These are phyloP conservation scores for Pseudorasbora parva DNA, from an alignment of 2,113 vertebrate species.

Conservation along the genomic window DNA sequence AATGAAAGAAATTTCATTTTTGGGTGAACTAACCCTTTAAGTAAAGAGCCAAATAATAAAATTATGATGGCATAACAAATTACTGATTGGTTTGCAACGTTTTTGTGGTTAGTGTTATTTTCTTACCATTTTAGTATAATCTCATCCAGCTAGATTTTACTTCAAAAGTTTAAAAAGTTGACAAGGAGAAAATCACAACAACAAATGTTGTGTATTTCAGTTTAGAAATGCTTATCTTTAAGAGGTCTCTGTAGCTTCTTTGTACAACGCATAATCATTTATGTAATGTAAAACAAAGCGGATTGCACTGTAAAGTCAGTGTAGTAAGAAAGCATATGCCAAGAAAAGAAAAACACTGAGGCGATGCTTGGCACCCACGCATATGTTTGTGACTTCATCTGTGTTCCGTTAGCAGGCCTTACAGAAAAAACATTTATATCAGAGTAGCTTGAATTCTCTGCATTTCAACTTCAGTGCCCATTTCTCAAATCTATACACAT, in stretches of 20 bases:
- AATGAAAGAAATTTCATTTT: too few relatives aligned
- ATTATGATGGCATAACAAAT: too few relatives aligned
- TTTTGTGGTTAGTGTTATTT: too few relatives aligned
- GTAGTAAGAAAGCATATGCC: background rate
- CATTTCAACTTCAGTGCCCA: constrained; percentile 35
- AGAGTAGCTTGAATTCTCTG: background rate
- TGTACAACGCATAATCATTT: too few relatives aligned
- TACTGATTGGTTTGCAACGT: too few relatives aligned
- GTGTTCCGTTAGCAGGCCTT: background rate
- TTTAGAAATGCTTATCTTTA: background rate
- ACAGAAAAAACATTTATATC: constrained; percentile 26
- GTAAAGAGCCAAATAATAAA: too few relatives aligned
- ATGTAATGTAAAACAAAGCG: background rate
- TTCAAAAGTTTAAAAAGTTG: background rate
- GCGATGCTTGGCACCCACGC: background rate
- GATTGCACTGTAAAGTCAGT: background rate
- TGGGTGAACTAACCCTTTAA: too few relatives aligned
- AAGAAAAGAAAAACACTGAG: background rate
- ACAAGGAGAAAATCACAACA: background rate
- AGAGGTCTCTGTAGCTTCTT: background rate
- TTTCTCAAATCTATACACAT: constrained; percentile 30
- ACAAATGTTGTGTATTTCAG: background rate
- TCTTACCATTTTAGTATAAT: background rate
- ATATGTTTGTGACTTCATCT: background rate
- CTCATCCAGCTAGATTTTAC: background rate